Evolutionary conservation across 2,797 vertebrate genomes (phyloP).

Genomic region (Phoeniculus purpureus): DNA sequence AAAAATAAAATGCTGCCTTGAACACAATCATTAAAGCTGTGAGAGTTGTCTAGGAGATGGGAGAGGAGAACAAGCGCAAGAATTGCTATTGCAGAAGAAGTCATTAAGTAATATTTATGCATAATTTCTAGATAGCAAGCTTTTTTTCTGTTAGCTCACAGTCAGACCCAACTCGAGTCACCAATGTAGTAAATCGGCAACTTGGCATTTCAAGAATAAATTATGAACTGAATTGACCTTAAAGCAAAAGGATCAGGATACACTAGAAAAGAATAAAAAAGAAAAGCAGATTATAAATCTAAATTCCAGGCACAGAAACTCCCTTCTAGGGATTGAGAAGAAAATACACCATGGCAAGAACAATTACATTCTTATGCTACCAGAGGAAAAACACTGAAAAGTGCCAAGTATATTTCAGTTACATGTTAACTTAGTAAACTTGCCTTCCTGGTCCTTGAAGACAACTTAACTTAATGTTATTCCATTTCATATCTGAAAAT

Average conservation of each 20-base stretch:
- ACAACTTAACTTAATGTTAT: neutral
- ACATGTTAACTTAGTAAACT: constrained; percentile 13
- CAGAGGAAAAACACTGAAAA: neutral
- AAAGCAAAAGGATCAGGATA: constrained; percentile 33
- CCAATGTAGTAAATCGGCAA: constrained; percentile 8
- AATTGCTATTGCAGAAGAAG: neutral
- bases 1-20: constrained; percentile 1
- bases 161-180: neutral
- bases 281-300: constrained; percentile 53
- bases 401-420: constrained; percentile 12
- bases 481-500: neutral
- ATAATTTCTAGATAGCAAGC: neutral
- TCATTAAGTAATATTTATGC: constrained; percentile 8
- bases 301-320: constrained; percentile 64
- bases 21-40: neutral
- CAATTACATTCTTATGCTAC: constrained; percentile 57
- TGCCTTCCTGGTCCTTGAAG: neutral
- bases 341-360: constrained; percentile 35
- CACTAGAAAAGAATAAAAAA: neutral
- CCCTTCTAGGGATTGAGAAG: constrained; percentile 50
- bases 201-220: constrained; percentile 56
- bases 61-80: neutral
- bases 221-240: constrained; percentile 27
- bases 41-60: neutral
- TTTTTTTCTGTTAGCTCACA: neutral